Percentiles rank a stretch among this genome's conserved stretches.
phyloP scores from a whole-genome alignment of 2,113 vertebrate genomes.

The Sprattus sprattus region DNA sequence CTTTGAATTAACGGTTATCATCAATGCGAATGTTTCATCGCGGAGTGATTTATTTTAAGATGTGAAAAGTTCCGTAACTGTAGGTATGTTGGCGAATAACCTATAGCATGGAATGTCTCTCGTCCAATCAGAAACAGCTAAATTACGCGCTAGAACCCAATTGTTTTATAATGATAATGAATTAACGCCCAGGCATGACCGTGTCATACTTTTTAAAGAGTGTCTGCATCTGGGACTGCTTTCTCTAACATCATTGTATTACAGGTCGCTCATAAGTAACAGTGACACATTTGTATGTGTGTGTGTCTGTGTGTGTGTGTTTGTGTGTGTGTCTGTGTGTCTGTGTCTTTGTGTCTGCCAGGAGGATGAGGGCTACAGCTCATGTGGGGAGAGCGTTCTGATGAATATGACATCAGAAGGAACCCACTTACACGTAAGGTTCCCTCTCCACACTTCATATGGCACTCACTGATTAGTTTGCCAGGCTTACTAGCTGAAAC shows the following conservation, averaged over 20 bases:
- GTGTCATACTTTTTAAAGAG: neutral
- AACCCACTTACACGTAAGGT: conserved; percentile 77
- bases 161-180: too few species aligned
- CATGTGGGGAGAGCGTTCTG: conserved; percentile 67
- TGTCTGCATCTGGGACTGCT: neutral
- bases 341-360: conserved; percentile 30
- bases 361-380: conserved; percentile 42
- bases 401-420: conserved; percentile 74
- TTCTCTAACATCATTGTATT: neutral
- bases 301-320: neutral
- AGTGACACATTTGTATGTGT: neutral
- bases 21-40: too few species aligned
- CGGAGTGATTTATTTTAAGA: too few species aligned
- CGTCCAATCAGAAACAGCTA: too few species aligned
- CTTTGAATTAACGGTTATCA: too few species aligned
- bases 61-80: too few species aligned
- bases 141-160: too few species aligned
- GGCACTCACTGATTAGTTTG: neutral
- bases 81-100: too few species aligned
- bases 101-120: too few species aligned
- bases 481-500: neutral
- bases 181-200: neutral
- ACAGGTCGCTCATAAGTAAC: neutral
- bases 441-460: neutral
- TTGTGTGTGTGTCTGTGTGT: neutral